A percentile compares a stretch with the other conserved stretches of the same genome.
These are phyloP conservation scores for Genyomyrus donnyi DNA, from an alignment of 2,113 vertebrate genomes.

Conservation along the genomic window DNA sequence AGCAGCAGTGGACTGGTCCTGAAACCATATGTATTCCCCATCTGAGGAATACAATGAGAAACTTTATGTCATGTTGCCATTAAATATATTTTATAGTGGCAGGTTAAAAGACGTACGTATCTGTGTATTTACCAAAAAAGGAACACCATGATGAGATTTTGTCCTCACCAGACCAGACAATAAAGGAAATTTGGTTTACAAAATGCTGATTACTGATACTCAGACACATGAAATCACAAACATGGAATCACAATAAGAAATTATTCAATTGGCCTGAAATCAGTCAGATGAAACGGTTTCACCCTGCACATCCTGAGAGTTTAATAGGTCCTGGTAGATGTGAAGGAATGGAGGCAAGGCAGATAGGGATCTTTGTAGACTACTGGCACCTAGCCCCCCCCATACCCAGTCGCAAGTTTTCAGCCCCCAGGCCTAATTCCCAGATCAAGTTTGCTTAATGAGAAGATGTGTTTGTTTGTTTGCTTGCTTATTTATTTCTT, in stretches of 20 bases:
- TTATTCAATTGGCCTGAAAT: not conserved
- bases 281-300: not conserved
- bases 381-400: no score
- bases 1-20: no score
- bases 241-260: not conserved
- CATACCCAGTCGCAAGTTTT: no score
- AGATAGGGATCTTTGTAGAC: no score
- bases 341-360: no score
- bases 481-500: not conserved
- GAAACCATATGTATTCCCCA: no score
- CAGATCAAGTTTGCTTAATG: no score
- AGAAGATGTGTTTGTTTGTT: not conserved
- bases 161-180: not conserved
- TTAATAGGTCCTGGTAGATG: no score
- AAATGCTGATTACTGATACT: not conserved
- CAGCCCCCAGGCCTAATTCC: no score
- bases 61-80: not conserved
- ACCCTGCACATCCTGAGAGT: no score
- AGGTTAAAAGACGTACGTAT: not conserved
- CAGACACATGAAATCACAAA: not conserved
- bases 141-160: not conserved
- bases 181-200: not conserved
- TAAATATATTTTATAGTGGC: not conserved
- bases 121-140: not conserved
- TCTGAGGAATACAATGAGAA: not conserved